Evolutionary conservation across 2,888 invertebrate genomes (phyloP).

Genomic region (Zele albiditarsus): DNA sequence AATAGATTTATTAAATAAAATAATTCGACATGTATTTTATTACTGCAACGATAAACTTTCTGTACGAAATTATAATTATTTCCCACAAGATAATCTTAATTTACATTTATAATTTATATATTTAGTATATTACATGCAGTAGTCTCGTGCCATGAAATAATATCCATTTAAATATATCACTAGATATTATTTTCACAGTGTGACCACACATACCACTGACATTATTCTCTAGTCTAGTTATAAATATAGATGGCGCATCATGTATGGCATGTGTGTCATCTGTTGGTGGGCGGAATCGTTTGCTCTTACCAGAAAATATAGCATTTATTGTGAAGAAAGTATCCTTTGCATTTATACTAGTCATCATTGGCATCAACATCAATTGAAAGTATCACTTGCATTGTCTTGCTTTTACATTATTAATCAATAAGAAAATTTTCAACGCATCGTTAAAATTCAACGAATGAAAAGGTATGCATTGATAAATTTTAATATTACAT

Average conservation of each 20-base stretch:
- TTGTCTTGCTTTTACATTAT: neutral
- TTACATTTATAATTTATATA: too few species aligned
- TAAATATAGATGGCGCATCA: neutral
- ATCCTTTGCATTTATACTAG: constrained; percentile 1
- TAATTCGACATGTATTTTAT: too few species aligned
- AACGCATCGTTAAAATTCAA: neutral
- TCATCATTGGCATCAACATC: neutral
- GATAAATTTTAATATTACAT: neutral
- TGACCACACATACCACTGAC: too few species aligned
- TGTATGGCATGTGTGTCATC: neutral
- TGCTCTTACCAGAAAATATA: too few species aligned
- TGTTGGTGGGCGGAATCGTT: neutral
- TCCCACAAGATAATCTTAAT: too few species aligned
- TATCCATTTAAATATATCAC: too few species aligned
- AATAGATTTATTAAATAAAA: too few species aligned
- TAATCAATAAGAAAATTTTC: neutral
- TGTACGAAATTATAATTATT: too few species aligned
- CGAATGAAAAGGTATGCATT: neutral
- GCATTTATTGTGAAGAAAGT: neutral
- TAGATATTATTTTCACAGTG: too few species aligned
- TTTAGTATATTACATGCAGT: too few species aligned
- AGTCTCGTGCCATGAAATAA: too few species aligned
- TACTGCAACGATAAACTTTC: too few species aligned
- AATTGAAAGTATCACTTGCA: neutral
- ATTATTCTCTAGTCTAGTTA: neutral